phyloP scores from a whole-genome alignment of 1,140 invertebrate genomes.

The Procambarus virginalis region DNA sequence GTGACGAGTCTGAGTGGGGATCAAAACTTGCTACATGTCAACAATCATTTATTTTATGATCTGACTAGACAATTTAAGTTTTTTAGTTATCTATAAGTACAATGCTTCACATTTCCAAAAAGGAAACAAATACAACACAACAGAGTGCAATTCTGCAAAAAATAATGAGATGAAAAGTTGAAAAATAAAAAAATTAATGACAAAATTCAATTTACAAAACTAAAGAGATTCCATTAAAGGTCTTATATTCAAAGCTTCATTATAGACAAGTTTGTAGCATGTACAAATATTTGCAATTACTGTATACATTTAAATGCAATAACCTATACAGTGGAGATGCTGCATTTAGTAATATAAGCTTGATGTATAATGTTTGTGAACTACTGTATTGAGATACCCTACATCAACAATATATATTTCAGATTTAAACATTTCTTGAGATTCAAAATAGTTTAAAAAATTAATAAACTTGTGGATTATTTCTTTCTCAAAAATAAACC shows the following conservation, averaged over 20 bases:
- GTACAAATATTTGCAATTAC: conserved; percentile 10
- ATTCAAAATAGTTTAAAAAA: conserved; percentile 3
- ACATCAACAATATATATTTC: conserved; percentile 19
- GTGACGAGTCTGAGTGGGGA: too few species aligned
- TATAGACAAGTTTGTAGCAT: conserved; percentile 11
- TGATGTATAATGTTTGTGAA: conserved; percentile 7
- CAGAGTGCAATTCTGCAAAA: conserved; percentile 9
- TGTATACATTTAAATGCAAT: not conserved
- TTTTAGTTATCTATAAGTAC: conserved; percentile 13
- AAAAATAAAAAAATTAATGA: not conserved
- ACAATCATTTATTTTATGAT: conserved; percentile 17
- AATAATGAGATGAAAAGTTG: not conserved
- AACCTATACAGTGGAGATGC: not conserved
- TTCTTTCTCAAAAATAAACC: conserved; percentile 1
- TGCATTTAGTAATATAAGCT: not conserved
- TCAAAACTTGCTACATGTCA: not conserved
- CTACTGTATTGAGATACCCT: not conserved
- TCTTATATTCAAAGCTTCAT: not conserved
- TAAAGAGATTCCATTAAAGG: not conserved
- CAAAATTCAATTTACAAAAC: not conserved
- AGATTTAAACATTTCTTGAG: conserved; percentile 12
- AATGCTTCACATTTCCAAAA: conserved; percentile 12
- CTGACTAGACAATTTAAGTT: conserved; percentile 13
- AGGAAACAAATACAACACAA: conserved; percentile 7
- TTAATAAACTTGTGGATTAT: not conserved